Evolutionary conservation across 2,113 vertebrate genomes (phyloP).

Genomic region (Austrofundulus limnaeus): DNA sequence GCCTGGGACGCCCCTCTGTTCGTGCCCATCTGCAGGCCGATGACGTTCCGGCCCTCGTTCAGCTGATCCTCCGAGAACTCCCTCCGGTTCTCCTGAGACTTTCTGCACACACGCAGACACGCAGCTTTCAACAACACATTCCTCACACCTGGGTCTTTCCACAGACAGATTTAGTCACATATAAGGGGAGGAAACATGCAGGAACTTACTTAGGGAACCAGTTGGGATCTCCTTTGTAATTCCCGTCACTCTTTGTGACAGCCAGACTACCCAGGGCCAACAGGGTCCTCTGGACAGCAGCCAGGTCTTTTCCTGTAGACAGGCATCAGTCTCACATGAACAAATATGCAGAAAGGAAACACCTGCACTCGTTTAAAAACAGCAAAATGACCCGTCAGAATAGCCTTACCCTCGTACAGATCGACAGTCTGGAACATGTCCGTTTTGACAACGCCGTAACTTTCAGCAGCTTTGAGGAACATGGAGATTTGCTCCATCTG

Average conservation of each 20-base stretch:
- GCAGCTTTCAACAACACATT: constrained; percentile 21
- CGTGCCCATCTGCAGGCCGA: constrained; percentile 94
- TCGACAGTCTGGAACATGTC: constrained; percentile 97
- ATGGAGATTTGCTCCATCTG: constrained; percentile 96
- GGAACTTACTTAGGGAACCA: constrained; percentile 93
- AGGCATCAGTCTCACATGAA: constrained; percentile 34
- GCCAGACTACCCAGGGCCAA: constrained; percentile 92
- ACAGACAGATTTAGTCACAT: not conserved
- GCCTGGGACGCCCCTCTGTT: constrained; percentile 93
- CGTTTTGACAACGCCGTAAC: constrained; percentile 87
- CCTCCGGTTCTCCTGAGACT: constrained; percentile 91
- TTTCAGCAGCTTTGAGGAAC: constrained; percentile 90
- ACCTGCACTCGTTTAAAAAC: not conserved
- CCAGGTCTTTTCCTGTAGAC: constrained; percentile 89
- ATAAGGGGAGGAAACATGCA: not conserved
- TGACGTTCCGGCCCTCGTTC: constrained; percentile 89
- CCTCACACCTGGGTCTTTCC: constrained; percentile 14
- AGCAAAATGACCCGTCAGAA: too few species aligned
- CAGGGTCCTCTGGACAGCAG: constrained; percentile 92
- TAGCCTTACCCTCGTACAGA: constrained; percentile 87
- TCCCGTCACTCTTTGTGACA: constrained; percentile 89
- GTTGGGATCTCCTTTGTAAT: constrained; percentile 88
- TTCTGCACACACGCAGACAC: constrained; percentile 76
- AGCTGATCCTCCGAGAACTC: constrained; percentile 92
- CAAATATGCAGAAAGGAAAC: constrained; percentile 1